Conservation (phyloP, 2,797 vertebrate genomes). For the Sebastes elongatus region DNA sequence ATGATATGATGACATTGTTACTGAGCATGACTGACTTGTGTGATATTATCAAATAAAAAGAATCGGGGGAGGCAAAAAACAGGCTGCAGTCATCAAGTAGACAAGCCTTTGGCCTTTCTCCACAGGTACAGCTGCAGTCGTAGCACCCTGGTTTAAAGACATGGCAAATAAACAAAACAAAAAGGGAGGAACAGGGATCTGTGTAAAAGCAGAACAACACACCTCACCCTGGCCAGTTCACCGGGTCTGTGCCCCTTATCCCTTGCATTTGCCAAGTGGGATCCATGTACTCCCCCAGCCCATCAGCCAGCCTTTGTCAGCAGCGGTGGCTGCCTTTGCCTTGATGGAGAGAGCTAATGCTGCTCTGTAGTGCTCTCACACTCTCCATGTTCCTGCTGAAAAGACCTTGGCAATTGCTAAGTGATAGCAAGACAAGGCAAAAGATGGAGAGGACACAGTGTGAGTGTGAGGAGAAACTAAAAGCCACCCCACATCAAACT, state of each 20-base stretch:
- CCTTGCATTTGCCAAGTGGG: neutral
- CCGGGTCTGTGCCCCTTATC: neutral
- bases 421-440: neutral
- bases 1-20: no score
- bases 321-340: neutral
- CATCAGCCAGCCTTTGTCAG: neutral
- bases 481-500: no score
- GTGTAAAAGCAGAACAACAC: neutral
- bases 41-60: neutral
- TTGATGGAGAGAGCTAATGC: neutral
- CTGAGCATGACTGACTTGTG: neutral
- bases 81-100: neutral
- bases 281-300: neutral
- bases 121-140: neutral
- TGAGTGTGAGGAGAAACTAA: neutral
- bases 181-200: neutral
- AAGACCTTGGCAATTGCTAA: neutral
- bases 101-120: neutral
- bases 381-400: neutral
- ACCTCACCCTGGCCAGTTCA: neutral
- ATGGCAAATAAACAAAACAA: neutral
- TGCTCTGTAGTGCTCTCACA: neutral
- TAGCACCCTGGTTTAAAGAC: neutral
- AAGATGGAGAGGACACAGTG: neutral
- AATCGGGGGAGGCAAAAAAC: neutral